A percentile compares a stretch with the other conserved stretches of the same genome.
phyloP scores from a whole-genome alignment of 2,797 vertebrate genomes.

The Chelon labrosus region DNA sequence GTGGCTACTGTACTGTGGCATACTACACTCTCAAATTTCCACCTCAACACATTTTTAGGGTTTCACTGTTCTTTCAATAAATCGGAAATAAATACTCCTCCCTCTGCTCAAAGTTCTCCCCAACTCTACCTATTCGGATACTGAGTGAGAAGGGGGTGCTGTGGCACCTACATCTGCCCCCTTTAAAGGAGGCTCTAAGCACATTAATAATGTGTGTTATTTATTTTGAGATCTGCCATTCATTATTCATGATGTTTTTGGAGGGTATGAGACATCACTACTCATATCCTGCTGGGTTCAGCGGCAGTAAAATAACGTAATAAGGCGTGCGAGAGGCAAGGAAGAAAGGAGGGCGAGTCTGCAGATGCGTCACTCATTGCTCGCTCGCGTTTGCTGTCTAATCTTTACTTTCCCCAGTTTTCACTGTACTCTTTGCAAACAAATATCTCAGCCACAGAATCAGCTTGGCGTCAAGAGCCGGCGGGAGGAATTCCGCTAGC shows the following conservation, averaged over 20 bases:
- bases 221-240: constrained; percentile 76
- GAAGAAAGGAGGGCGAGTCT: constrained; percentile 20
- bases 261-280: constrained; percentile 64
- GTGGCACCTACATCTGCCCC: constrained; percentile 52
- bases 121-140: constrained; percentile 26
- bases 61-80: constrained; percentile 24
- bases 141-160: constrained; percentile 12
- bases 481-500: constrained; percentile 35
- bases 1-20: neutral
- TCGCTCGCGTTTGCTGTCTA: constrained; percentile 16
- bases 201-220: constrained; percentile 74
- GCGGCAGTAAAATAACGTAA: constrained; percentile 58
- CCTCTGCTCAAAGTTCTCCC: constrained; percentile 8
- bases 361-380: constrained; percentile 16
- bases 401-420: constrained; percentile 13
- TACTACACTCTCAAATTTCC: neutral
- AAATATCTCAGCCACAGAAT: constrained; percentile 28
- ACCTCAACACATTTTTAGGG: constrained; percentile 8
- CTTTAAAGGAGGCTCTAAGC: constrained; percentile 64
- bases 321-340: constrained; percentile 49
- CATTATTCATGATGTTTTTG: constrained; percentile 78
- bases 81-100: neutral
- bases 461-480: constrained; percentile 9
- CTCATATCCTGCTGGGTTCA: constrained; percentile 62
- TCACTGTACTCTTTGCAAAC: constrained; percentile 4